A percentile compares a stretch with the other conserved stretches of the same genome.
Conservation (phyloP, 2,888 invertebrate genomes). For the Epinotia nisella region DNA sequence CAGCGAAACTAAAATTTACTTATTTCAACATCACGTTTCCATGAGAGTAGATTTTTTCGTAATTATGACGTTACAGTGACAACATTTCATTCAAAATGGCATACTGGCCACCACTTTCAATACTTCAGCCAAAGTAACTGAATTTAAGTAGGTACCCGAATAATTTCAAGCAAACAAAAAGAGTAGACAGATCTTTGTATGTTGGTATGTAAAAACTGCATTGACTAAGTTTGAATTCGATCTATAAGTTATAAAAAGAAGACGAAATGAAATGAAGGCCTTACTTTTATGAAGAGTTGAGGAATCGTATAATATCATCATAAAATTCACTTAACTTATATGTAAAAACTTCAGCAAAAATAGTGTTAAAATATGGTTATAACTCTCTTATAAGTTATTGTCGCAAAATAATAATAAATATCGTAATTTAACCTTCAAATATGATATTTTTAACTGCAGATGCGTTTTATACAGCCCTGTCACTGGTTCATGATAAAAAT, state of each 20-base stretch:
- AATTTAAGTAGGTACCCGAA: too few species aligned
- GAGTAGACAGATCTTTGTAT: neutral
- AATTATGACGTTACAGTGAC: too few species aligned
- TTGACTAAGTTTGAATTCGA: too few species aligned
- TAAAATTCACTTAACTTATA: too few species aligned
- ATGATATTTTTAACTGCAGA: conserved; percentile 32
- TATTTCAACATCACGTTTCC: neutral
- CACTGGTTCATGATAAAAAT: conserved; percentile 2
- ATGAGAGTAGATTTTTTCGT: neutral
- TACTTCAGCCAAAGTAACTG: too few species aligned
- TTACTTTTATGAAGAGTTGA: too few species aligned
- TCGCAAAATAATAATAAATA: conserved; percentile 28
- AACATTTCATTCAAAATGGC: too few species aligned
- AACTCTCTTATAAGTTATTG: conserved; percentile 15
- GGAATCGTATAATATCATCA: too few species aligned
- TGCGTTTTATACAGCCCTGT: conserved; percentile 4
- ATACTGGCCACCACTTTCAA: too few species aligned
- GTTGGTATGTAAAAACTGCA: neutral
- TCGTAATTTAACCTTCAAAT: conserved; percentile 22
- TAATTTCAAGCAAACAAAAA: too few species aligned
- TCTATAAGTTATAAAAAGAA: too few species aligned
- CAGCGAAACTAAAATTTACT: neutral
- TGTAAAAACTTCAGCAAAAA: neutral
- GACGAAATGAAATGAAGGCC: too few species aligned
- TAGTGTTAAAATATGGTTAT: conserved; percentile 16